Evolutionary conservation across 64 coral and sea anemone species (phyloP).

Genomic region (Stichodactyla mertensii): DNA sequence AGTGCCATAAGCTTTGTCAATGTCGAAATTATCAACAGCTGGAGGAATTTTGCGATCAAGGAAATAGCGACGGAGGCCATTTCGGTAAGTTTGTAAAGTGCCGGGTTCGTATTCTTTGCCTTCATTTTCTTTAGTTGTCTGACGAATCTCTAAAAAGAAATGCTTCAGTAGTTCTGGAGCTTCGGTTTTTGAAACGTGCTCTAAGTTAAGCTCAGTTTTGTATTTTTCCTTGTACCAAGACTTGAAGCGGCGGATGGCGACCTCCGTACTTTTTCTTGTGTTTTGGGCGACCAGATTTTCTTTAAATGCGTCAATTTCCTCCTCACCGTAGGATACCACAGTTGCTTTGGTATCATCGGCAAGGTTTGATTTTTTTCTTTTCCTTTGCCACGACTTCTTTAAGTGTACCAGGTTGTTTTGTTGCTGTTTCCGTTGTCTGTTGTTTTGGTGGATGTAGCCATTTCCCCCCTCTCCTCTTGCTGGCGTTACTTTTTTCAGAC

Average conservation of each 20-base stretch:
- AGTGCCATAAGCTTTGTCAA: background rate
- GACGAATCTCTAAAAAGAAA: slow-evolving; percentile 16
- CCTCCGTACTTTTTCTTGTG: slow-evolving; percentile 26
- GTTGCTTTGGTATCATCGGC: too few species aligned
- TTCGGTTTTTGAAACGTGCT: slow-evolving; percentile 24
- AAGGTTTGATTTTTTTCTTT: too few species aligned
- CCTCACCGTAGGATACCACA: background rate
- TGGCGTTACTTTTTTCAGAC: too few species aligned
- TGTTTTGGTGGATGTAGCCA: too few species aligned
- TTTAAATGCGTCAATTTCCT: slow-evolving; percentile 40
- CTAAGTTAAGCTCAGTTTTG: background rate
- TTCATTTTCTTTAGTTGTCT: slow-evolving; percentile 7
- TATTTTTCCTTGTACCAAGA: slow-evolving; percentile 30
- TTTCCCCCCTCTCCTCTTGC: too few species aligned
- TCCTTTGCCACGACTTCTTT: too few species aligned
- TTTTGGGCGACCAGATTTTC: slow-evolving; percentile 13
- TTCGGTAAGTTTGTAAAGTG: too few species aligned
- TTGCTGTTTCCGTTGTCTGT: too few species aligned
- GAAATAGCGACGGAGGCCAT: too few species aligned
- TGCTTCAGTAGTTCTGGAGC: slow-evolving; percentile 12
- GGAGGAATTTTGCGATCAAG: background rate
- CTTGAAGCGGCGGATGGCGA: slow-evolving; percentile 12
- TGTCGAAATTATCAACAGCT: slow-evolving; percentile 33
- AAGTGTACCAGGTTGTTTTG: too few species aligned
- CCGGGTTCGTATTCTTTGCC: background rate